These are phyloP conservation scores for Neopelma chrysocephalum DNA, from an alignment of 2,797 vertebrate species.

Conservation along the genomic window DNA sequence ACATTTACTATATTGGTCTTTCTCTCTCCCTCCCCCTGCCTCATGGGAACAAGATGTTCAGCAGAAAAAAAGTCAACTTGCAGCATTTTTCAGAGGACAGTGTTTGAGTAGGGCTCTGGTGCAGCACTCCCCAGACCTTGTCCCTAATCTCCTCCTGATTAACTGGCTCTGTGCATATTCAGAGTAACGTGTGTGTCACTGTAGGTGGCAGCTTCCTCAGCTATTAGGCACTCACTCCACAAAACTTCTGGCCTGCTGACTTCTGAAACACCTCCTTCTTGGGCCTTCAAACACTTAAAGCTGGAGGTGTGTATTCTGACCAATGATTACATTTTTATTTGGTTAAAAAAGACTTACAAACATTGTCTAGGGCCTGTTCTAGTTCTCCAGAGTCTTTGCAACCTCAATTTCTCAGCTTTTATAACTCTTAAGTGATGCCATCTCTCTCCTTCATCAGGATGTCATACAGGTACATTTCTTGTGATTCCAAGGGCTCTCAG, in stretches of 20 bases:
- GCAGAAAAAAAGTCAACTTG: neutral
- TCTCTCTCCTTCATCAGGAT: neutral
- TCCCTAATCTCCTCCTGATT: constrained; percentile 38
- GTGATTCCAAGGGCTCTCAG: neutral
- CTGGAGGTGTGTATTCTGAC: neutral
- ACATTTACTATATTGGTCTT: neutral
- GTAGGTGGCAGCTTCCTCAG: constrained; percentile 44
- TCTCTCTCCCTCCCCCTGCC: neutral
- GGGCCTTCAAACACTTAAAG: constrained; percentile 1
- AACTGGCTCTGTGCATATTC: constrained; percentile 21
- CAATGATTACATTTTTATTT: neutral
- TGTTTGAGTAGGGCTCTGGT: neutral
- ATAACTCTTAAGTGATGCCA: neutral
- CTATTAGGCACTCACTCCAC: constrained; percentile 22
- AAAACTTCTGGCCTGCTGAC: constrained; percentile 17
- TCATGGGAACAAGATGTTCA: neutral
- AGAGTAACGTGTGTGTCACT: neutral
- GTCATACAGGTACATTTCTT: neutral
- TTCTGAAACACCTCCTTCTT: constrained; percentile 27
- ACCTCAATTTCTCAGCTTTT: neutral
- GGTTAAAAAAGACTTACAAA: neutral
- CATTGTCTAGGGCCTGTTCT: neutral
- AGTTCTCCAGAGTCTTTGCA: neutral
- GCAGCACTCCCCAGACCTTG: neutral
- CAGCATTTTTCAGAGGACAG: neutral